Base-by-base conservation (phyloP, 92 coral and sea anemone genomes). In the Bergia puertoricense region DNA sequence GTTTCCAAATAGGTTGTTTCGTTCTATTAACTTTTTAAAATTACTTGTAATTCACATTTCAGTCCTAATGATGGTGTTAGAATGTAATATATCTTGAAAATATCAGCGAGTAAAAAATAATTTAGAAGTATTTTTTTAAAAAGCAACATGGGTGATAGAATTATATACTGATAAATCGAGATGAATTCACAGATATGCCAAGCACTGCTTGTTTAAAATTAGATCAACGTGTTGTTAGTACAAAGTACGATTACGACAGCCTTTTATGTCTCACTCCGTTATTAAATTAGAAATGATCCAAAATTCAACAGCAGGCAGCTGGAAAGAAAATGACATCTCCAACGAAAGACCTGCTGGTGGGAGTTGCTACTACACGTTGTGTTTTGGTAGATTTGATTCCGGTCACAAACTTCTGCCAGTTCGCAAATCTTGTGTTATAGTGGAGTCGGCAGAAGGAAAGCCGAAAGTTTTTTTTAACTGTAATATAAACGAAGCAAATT, bases 211-310 rank as follows among this genome's bases (percentile, higher is more conserved):
- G 78, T 84, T 39, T 45, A 71, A 84, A 84, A 62, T 84, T 69
- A 83, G 86, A 69, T 69, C 43, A 68, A 14, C 44, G 3, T 68
- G n/a, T 82, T 48, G 59, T 37, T 0, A 22, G 30, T 84, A 16
- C 66, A 84, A 48, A 82, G 46, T 37, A 51, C 38, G 36, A 72
- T 69, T 84, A 72, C 87, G 87, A 71, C 87, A 84, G 62, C 76
- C 22, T 71, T 72, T 56, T 23, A 40, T 81, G 62, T 81, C 36
- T 5, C 45, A 13, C 10, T 48, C 54, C 1, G 36, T 51, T 48
- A 44, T 71, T 66, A 30, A 84, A 71, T 71, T 71, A 71, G 79
- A 71, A 45, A 18, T 84, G 67, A 84, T 84, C 36, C 8, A 30
- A 82, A 15, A 68, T 16, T 69, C 65, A 37, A 43, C 77, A 42